These are phyloP conservation scores for Boleophthalmus pectinirostris DNA, from an alignment of 2,113 vertebrate species.

Conservation along the genomic window DNA sequence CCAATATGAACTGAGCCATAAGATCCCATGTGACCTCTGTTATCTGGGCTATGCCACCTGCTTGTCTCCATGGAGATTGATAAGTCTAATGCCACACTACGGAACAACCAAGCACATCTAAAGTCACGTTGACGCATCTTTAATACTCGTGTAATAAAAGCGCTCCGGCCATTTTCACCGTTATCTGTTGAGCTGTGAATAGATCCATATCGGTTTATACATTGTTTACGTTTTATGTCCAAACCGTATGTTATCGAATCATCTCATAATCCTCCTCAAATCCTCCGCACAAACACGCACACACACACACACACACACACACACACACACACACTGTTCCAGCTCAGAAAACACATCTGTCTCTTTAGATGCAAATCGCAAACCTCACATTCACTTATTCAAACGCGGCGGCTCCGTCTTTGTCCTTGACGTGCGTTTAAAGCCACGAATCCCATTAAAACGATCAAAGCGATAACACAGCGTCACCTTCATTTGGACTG, in stretches of 20 bases:
- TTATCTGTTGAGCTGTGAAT: too few species aligned
- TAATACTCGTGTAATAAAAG: too few species aligned
- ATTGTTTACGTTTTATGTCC: not conserved
- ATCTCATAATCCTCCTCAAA: not conserved
- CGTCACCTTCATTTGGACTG: not conserved
- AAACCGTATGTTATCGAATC: not conserved
- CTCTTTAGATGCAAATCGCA: constrained; percentile 4
- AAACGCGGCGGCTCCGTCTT: not conserved
- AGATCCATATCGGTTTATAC: not conserved
- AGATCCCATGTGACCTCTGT: too few species aligned
- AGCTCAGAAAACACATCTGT: constrained; percentile 18
- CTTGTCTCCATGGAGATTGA: too few species aligned
- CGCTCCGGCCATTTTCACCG: too few species aligned
- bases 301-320: too few species aligned
- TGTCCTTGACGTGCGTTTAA: not conserved
- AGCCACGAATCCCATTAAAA: constrained; percentile 13
- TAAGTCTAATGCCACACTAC: too few species aligned
- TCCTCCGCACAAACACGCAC: too few species aligned
- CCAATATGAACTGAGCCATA: too few species aligned
- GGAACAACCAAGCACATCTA: too few species aligned
- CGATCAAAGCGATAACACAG: constrained; percentile 12
- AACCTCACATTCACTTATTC: not conserved
- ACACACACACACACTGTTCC: not conserved
- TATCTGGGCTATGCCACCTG: too few species aligned
- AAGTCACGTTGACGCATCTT: too few species aligned